These are phyloP conservation scores for Octonoba sinensis DNA, from an alignment of 2,888 invertebrate genomes.

Conservation along the genomic window DNA sequence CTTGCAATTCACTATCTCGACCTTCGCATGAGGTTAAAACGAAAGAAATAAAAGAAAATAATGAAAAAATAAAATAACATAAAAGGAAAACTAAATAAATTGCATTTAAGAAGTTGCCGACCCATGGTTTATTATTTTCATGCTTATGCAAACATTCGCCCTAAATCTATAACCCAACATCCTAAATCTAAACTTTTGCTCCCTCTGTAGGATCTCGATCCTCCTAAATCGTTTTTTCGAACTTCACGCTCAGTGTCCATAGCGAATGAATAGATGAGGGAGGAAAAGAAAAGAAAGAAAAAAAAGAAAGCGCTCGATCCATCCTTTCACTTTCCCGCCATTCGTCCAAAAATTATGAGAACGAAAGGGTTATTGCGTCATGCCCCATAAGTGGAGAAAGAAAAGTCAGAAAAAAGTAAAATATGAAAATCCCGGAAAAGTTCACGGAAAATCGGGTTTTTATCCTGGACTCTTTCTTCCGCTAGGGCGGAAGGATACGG, in stretches of 20 bases:
- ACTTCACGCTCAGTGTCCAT: conserved; percentile 5
- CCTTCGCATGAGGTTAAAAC: too few relatives aligned
- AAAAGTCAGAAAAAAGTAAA: conserved; percentile 49
- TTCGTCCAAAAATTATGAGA: conserved; percentile 39
- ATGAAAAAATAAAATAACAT: too few relatives aligned
- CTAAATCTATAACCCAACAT: neutral
- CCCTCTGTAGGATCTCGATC: neutral
- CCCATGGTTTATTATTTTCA: too few relatives aligned
- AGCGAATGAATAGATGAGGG: neutral
- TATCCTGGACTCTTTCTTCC: conserved; percentile 54
- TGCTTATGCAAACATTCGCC: too few relatives aligned
- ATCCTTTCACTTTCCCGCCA: neutral
- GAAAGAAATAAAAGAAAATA: too few relatives aligned
- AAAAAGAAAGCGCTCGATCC: conserved; percentile 20
- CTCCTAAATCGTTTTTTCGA: neutral
- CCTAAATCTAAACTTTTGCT: neutral
- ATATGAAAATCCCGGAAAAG: conserved; percentile 61
- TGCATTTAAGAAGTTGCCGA: too few relatives aligned
- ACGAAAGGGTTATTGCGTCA: conserved; percentile 63
- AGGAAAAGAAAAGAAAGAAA: neutral
- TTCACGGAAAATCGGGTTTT: conserved; percentile 63
- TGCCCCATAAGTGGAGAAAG: conserved; percentile 61
- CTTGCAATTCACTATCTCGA: too few relatives aligned
- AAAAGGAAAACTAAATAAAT: too few relatives aligned
- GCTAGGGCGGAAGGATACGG: conserved; percentile 41